A percentile compares a stretch with the other conserved stretches of the same genome.
Evolutionary conservation across 1,140 invertebrate genomes (phyloP).

Genomic region (Halesus radiatus): DNA sequence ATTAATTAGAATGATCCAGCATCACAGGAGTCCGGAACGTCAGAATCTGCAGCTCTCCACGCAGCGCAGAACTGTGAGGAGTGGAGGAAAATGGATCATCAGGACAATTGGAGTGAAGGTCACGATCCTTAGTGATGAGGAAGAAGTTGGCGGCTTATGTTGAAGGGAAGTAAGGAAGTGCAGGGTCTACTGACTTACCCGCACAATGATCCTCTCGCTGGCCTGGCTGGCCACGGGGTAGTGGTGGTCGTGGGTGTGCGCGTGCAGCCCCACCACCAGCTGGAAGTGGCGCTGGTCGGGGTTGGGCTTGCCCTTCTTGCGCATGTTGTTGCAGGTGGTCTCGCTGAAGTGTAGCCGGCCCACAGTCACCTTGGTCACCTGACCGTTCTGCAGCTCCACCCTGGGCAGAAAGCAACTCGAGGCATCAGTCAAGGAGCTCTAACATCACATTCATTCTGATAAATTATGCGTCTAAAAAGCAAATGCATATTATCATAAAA

Average conservation of each 20-base stretch:
- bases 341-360: constrained; percentile 97
- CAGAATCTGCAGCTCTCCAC: too few species aligned
- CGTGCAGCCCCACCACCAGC: constrained; percentile 92
- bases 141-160: too few species aligned
- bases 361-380: constrained; percentile 92
- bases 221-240: constrained; percentile 88
- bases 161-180: too few species aligned
- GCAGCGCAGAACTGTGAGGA: too few species aligned
- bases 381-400: constrained; percentile 87
- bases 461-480: too few species aligned
- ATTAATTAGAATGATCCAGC: too few species aligned
- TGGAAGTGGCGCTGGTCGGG: constrained; percentile 97
- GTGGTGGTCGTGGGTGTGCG: constrained; percentile 84
- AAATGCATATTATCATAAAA: too few species aligned
- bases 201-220: constrained; percentile 97
- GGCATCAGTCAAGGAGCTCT: constrained; percentile 2
- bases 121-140: too few species aligned
- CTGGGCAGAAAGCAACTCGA: constrained; percentile 66
- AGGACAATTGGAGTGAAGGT: too few species aligned
- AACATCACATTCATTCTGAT: too few species aligned
- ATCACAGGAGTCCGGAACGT: too few species aligned
- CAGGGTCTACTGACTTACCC: constrained; percentile 74
- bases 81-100: too few species aligned
- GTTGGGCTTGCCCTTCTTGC: constrained; percentile 98
- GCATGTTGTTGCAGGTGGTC: constrained; percentile 98